Evolutionary conservation across 2,113 vertebrate species (phyloP).

Genomic region (Reinhardtius hippoglossoides): DNA sequence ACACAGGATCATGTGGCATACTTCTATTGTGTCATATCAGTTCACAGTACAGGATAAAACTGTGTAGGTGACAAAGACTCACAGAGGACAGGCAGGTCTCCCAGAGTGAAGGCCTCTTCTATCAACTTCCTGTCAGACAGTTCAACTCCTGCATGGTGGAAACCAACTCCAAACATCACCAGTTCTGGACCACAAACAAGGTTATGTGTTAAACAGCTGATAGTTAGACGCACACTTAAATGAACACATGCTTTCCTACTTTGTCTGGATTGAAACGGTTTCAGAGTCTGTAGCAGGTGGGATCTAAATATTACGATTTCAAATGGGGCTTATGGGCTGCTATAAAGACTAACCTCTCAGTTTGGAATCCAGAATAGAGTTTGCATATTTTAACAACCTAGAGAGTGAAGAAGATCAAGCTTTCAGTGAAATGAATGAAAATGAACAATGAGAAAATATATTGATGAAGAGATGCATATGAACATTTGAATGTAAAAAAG

Average conservation of each 20-base stretch:
- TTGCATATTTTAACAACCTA: conserved; percentile 89
- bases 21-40: not conserved
- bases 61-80: conserved; percentile 71
- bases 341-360: conserved; percentile 86
- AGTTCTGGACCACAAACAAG: conserved; percentile 83
- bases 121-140: conserved; percentile 91
- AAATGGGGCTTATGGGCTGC: not conserved
- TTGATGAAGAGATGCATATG: not conserved
- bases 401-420: not conserved
- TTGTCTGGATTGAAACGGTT: not conserved
- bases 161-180: conserved; percentile 89
- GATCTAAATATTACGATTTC: not conserved
- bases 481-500: not conserved
- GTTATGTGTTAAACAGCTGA: not conserved
- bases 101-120: conserved; percentile 89
- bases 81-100: conserved; percentile 97
- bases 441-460: not conserved
- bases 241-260: not conserved
- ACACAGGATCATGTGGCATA: not conserved
- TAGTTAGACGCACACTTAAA: not conserved
- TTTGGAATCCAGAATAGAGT: conserved; percentile 89
- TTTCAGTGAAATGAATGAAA: not conserved
- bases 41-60: conserved; percentile 10
- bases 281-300: not conserved
- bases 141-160: conserved; percentile 95